phyloP scores from a whole-genome alignment of 2,113 vertebrate species.

The Mungos mungo region DNA sequence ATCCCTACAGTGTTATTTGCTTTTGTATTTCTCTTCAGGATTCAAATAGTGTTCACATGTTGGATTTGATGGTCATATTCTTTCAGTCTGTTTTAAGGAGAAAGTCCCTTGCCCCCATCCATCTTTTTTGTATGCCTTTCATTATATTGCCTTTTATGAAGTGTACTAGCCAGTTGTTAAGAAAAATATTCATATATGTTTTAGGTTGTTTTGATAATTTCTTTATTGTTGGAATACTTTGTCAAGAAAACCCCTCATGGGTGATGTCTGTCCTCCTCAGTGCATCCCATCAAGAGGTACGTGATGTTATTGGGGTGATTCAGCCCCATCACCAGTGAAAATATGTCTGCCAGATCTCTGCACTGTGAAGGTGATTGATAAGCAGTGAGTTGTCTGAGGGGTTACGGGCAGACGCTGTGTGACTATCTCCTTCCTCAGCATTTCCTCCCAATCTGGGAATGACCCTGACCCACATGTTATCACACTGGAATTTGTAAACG shows the following conservation, averaged over 20 bases:
- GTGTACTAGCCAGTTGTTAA: rapidly evolving
- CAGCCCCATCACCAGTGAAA: not conserved
- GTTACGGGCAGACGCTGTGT: rapidly evolving
- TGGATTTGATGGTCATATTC: not conserved
- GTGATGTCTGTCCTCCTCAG: not conserved
- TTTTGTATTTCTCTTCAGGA: not conserved
- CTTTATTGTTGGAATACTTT: not conserved
- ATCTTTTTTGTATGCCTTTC: not conserved
- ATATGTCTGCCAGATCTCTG: not conserved
- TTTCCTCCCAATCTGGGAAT: not conserved
- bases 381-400: not conserved
- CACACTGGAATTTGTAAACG: not conserved
- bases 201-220: not conserved
- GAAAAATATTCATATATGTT: not conserved
- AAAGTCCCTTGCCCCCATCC: rapidly evolving
- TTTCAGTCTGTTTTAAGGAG: not conserved
- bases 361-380: not conserved
- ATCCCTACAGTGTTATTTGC: not conserved
- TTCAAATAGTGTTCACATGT: not conserved
- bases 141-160: not conserved
- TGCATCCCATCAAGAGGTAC: not conserved
- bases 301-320: rapidly evolving
- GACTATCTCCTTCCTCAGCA: not conserved
- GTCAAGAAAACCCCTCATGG: not conserved
- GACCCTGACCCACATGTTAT: not conserved